phyloP scores from a whole-genome alignment of 2,113 vertebrate genomes.

The Chloropsis cyanopogon region DNA sequence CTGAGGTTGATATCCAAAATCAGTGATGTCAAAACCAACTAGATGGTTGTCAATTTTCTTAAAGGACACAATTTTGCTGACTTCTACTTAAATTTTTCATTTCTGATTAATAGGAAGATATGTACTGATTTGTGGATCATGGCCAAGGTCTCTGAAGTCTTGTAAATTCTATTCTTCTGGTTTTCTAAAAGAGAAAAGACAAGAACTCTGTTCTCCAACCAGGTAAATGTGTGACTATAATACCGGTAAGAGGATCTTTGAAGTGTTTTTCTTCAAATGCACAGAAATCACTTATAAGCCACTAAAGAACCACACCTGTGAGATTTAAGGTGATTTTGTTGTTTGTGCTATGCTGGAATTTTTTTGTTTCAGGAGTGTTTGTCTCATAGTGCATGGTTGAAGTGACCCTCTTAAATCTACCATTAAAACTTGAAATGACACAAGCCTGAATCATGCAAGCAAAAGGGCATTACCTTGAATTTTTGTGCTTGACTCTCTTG shows the following conservation, averaged over 20 bases:
- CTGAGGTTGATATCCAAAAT: neutral
- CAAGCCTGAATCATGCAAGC: neutral
- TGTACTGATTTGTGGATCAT: neutral
- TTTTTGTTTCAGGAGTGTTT: slow-evolving; percentile 36
- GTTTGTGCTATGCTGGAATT: slow-evolving; percentile 16
- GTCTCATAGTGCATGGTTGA: neutral
- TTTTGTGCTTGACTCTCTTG: neutral
- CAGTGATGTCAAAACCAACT: neutral
- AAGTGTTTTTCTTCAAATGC: slow-evolving; percentile 34
- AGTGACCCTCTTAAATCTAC: slow-evolving; percentile 14
- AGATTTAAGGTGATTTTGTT: neutral
- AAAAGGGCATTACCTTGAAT: neutral
- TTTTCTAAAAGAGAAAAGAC: neutral
- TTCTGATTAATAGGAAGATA: neutral
- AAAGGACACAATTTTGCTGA: neutral
- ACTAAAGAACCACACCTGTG: neutral
- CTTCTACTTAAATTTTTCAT: neutral
- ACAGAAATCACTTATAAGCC: neutral
- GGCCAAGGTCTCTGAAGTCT: neutral
- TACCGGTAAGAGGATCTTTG: neutral
- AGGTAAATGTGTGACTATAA: neutral
- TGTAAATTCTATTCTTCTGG: neutral
- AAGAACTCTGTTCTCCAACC: neutral
- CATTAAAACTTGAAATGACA: slow-evolving; percentile 8
- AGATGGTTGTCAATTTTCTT: neutral